A percentile compares a stretch with the other conserved stretches of the same genome.
Evolutionary conservation across 2,113 vertebrate genomes (phyloP).

Genomic region (Chitala chitala): DNA sequence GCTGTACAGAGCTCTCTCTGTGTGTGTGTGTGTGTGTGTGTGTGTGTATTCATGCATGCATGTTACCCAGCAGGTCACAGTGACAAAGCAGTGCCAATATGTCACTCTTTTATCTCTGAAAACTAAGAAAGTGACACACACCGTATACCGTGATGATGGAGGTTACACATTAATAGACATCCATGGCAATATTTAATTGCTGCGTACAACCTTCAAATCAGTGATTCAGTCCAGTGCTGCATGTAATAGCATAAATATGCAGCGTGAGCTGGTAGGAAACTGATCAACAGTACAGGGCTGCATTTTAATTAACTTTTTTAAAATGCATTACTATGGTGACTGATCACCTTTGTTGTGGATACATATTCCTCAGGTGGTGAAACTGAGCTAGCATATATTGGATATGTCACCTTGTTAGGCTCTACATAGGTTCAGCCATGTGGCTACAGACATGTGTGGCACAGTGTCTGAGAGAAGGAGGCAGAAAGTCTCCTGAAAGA

Average conservation of each 20-base stretch:
- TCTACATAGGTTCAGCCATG: background rate
- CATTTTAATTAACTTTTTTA: background rate
- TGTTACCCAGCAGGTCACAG: too few relatives aligned
- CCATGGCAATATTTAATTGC: too few relatives aligned
- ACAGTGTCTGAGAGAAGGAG: background rate
- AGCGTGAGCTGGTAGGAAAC: background rate
- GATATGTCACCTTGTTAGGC: background rate
- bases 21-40: too few relatives aligned
- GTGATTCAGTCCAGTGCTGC: too few relatives aligned
- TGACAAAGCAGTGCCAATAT: too few relatives aligned
- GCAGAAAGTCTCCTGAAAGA: background rate
- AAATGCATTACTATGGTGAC: constrained; percentile 8
- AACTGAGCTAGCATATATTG: background rate
- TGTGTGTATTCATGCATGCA: too few relatives aligned
- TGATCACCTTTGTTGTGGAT: background rate
- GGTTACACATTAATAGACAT: too few relatives aligned
- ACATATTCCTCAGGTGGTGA: constrained; percentile 3
- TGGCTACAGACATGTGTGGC: constrained; percentile 13
- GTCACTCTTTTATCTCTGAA: too few relatives aligned
- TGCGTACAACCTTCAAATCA: too few relatives aligned
- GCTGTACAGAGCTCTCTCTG: too few relatives aligned
- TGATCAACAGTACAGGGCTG: background rate
- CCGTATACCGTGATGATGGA: too few relatives aligned
- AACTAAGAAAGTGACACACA: too few relatives aligned
- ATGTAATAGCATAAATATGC: background rate